phyloP scores from a whole-genome alignment of 2,113 vertebrate species.

The Mustela nigripes region DNA sequence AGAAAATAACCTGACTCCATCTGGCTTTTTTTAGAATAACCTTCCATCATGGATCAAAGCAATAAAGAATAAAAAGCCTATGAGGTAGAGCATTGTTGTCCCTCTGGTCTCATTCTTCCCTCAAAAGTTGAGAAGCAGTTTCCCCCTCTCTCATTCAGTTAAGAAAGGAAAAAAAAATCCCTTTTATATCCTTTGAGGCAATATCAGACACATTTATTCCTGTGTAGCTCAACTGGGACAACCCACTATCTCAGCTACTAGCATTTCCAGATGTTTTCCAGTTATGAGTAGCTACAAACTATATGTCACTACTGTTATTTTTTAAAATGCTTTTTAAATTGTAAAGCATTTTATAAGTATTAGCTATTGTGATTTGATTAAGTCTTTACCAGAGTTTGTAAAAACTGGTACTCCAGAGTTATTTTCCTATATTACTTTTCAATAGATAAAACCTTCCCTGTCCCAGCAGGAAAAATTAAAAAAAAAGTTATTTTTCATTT shows the following conservation, averaged over 20 bases:
- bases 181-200: background rate
- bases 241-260: background rate
- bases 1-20: background rate
- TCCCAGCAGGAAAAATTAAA: background rate
- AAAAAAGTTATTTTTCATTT: background rate
- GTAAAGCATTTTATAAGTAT: background rate
- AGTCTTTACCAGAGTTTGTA: background rate
- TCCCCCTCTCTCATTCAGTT: background rate
- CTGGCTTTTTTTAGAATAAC: background rate
- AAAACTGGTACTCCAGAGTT: background rate
- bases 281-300: background rate
- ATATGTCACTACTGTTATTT: background rate
- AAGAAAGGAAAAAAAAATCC: background rate
- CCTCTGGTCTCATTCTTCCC: background rate
- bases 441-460: background rate
- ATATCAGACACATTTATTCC: background rate
- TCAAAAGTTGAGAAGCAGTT: background rate
- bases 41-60: background rate
- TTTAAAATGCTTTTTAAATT: background rate
- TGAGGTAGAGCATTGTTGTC: background rate
- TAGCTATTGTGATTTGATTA: background rate
- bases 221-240: background rate
- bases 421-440: background rate
- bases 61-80: background rate
- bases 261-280: background rate